These are phyloP conservation scores for Centrocercus urophasianus DNA, from an alignment of 2,113 vertebrate genomes.

Conservation along the genomic window DNA sequence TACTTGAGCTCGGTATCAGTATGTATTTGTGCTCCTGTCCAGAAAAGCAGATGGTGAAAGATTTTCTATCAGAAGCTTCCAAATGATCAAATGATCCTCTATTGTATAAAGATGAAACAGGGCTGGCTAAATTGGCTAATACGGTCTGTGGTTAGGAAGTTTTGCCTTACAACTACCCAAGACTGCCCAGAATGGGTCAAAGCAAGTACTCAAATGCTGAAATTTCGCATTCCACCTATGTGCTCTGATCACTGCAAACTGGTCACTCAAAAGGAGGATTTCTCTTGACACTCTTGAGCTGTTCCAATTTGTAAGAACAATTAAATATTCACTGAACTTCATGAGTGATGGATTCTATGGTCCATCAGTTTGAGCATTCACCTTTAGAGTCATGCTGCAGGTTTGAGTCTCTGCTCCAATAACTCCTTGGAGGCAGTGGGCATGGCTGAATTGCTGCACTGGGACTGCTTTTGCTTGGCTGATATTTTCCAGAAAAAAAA, in stretches of 20 bases:
- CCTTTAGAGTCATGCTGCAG: not conserved
- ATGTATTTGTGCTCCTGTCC: not conserved
- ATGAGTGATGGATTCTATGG: conserved; percentile 13
- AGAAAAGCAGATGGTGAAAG: not conserved
- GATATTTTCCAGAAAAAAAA: not conserved
- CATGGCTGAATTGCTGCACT: not conserved
- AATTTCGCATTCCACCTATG: not conserved
- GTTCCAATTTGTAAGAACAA: conserved; percentile 41
- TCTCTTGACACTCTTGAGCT: not conserved
- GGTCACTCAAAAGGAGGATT: not conserved
- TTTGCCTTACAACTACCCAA: not conserved
- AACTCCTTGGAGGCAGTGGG: not conserved
- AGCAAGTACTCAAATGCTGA: not conserved
- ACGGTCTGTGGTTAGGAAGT: not conserved
- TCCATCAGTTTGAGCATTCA: not conserved
- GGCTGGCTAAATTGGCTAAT: not conserved
- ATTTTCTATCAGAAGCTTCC: not conserved
- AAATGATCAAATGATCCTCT: not conserved
- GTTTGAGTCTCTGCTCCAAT: not conserved
- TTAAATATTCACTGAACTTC: conserved; percentile 15
- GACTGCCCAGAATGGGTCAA: not conserved
- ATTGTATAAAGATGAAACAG: not conserved
- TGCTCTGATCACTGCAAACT: not conserved
- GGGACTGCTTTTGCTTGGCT: conserved; percentile 7
- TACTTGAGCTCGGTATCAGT: not conserved